Base-by-base conservation (phyloP, 2,888 invertebrate genomes). In the Lasioglossum vierecki region DNA sequence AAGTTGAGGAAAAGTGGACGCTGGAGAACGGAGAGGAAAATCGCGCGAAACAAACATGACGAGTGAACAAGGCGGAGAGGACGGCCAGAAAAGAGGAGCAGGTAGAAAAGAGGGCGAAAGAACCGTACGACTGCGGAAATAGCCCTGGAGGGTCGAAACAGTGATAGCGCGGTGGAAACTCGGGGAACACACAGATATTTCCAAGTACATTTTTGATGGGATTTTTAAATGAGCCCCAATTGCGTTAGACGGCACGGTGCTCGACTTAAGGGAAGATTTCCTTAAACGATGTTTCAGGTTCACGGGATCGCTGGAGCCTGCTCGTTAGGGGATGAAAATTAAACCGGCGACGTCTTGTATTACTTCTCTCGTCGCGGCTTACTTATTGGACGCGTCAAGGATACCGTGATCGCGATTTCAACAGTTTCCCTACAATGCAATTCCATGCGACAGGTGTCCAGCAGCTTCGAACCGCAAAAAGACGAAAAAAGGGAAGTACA, bases 141-240 rank as follows among this genome's bases (percentile, higher is more conserved):
- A 88, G 87, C 85, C 88, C 83, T 76, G 88, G 84, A 87, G 80
- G 86, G 87, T 82, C 80, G 80, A 79, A 81, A 80, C 76, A 79
- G 84, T 30, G 82, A 88, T 26, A 76, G 71, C 26, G 71, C 18
- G 71, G 18, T 71, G 74, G 81, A 72, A 75, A 80, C 49, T 70
- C 81, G 63, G 76, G 76, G 66, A 15, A 85, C 87, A 89, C 80
- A 82, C 82, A 85, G 88, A 88, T 88, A 88, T 90, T 84, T 86
- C 87, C 90, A 90, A 91, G 91, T 93, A 91, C 88, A 92, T 92
- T 93, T 93, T 94, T 94, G 94, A 95, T 94, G 94, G 93, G 93
- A 94, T 94, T 95, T 95, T 94, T 93, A 94, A 95, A 94, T 93
- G 94, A 94, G 93, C 92, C 91, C 91, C 93, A 94, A 95, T 94